Evolutionary conservation across 2,888 invertebrate genomes (phyloP), one percentile per base, ranked within the genome.

Genomic region (Hydraecia micacea): DNA sequence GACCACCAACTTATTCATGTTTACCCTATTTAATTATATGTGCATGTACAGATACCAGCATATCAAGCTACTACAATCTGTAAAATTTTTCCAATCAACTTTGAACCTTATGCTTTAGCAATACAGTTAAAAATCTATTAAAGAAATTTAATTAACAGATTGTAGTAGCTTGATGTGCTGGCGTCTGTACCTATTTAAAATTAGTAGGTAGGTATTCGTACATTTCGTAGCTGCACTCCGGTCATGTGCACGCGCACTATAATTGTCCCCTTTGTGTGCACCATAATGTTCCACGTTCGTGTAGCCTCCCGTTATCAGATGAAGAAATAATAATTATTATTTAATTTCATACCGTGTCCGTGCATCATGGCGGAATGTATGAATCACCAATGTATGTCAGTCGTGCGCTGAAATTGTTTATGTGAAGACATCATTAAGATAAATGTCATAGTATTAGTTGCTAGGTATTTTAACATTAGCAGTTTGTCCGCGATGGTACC

Each of bases 241-340:
- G 49, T 36, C 18, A 36, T 83, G 62, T 28, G 32, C 60, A 62
- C 62, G 65, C 42, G 66, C 62, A 71, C 75, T 55, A 79, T 85
- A 78, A 84, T 84, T 82, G 28, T 72, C 70, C 39, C 52, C 68
- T 81, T 77, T 81, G 82, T 82, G 67, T 68, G 81, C 39, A 79
- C 83, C 73, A 82, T 84, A 86, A 84, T 79, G 78, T 75, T 69
- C 55, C 62, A 71, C 58, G 60, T 82, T 74, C 83, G 86, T 84
- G 82, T 62, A 79, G 28, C 86, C 63, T 69, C 72, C 66, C 42
- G 73, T 83, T 86, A 84, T 84, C 84, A 74, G 84, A 83, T 85
- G 79, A 83, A 83, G 84, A 76, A 74, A 72, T 79, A 79, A 76
- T 79, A 63, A 83, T 86, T 52, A 84, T 65, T 62, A 79, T 74